Evolutionary conservation across 2,888 invertebrate genomes (phyloP), one percentile per base, ranked within the genome.

Genomic region (Drosophila suboccidentalis): DNA sequence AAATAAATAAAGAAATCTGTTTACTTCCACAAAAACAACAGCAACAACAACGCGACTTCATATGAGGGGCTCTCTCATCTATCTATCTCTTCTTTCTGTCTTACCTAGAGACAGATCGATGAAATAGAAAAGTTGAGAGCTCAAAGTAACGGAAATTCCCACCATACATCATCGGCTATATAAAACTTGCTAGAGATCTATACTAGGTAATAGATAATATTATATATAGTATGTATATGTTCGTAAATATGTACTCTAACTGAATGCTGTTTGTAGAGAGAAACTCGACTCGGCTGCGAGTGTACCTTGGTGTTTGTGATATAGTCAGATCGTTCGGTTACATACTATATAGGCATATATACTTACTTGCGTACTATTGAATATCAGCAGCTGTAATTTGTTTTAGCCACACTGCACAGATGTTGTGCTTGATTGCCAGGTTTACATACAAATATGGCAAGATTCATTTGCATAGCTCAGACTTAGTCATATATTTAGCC

Each of bases 1-100:
- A 79, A 88, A 75, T 79, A 79, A 86, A 86, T 89, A 86, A 87
- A 83, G 77, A 88, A 86, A 88, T 86, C 89, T 86, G 87, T 86
- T 88, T 81, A 86, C 86, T 86, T 86, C 86, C 89, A 89, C 78
- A 74, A 85, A 67, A 82, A 86, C n/a, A 58, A 66, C 34, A 36
- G 38, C 4, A 26, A 26, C 26, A 26, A 26, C 26, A 26, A 59
- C 60, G 36, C 55, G 38, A 54, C 19, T 53, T 60, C 32, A 57
- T 47, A 34, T 55, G 44, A 15, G 41, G 43, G 58, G 10, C 47
- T 53, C 26, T 57, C 49, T 50, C 17, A n/a, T 46, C 15, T 38
- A 5, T 36, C 50, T 60, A 29, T 41, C 15, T 50, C 17, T n/a
- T 46, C 13, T 38, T 8, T 36, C 46, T 57, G 32, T 36, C 15